Evolutionary conservation across 2,888 invertebrate species (phyloP).

Genomic region (Aquatica leii): DNA sequence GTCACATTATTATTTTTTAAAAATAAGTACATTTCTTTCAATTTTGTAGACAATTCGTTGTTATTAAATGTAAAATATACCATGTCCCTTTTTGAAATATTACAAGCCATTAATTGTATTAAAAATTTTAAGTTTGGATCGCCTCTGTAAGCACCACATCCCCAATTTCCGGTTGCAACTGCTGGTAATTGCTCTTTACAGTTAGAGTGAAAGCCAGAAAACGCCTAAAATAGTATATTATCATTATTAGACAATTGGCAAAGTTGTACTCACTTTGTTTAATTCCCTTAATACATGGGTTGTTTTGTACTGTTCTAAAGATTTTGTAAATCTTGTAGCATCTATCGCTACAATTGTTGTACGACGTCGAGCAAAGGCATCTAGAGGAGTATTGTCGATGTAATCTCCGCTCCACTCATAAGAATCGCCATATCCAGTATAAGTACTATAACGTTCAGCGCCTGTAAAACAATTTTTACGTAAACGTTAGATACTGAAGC

Average conservation of each 20-base stretch:
- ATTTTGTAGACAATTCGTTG: slow-evolving; percentile 67
- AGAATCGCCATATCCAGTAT: slow-evolving; percentile 81
- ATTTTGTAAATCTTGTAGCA: slow-evolving; percentile 74
- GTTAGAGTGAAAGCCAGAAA: slow-evolving; percentile 69
- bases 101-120: slow-evolving; percentile 79
- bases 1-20: slow-evolving; percentile 67
- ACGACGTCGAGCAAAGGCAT: slow-evolving; percentile 72
- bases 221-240: slow-evolving; percentile 62
- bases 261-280: slow-evolving; percentile 66
- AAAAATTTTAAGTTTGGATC: slow-evolving; percentile 76
- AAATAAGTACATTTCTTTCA: slow-evolving; percentile 69
- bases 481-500: background rate
- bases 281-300: slow-evolving; percentile 77
- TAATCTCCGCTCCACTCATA: slow-evolving; percentile 83
- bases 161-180: slow-evolving; percentile 95
- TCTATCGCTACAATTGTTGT: slow-evolving; percentile 89
- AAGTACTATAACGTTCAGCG: slow-evolving; percentile 80
- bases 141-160: slow-evolving; percentile 89
- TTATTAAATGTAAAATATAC: slow-evolving; percentile 89
- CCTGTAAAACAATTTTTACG: slow-evolving; percentile 60
- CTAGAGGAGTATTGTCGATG: slow-evolving; percentile 73
- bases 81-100: slow-evolving; percentile 68
- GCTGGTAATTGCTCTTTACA: slow-evolving; percentile 63
- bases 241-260: background rate
- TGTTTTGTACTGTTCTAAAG: slow-evolving; percentile 66